Conservation (phyloP, 2,888 invertebrate species). For the Calephelis perditalis region DNA sequence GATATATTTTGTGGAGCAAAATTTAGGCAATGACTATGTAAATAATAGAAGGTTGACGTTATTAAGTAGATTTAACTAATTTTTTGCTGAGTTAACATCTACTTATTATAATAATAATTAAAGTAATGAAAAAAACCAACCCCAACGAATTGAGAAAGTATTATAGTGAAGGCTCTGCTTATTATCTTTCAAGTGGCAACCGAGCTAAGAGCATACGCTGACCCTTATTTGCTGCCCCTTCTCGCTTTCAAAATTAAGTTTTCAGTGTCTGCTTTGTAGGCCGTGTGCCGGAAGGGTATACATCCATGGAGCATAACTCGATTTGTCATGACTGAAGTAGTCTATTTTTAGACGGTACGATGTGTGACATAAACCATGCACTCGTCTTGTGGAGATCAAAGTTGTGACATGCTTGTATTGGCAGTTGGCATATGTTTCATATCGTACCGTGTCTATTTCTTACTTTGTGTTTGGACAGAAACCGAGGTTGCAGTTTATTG, state of each 20-base stretch:
- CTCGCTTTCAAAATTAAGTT: constrained; percentile 3
- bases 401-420: constrained; percentile 20
- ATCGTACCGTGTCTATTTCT: constrained; percentile 15
- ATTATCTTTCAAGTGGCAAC: neutral
- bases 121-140: no score
- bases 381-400: constrained; percentile 26
- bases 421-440: constrained; percentile 22
- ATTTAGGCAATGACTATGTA: no score
- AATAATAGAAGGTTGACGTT: no score
- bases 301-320: constrained; percentile 6
- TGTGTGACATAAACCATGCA: constrained; percentile 13
- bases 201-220: neutral
- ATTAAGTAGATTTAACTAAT: no score
- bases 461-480: neutral
- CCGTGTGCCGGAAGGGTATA: constrained; percentile 3
- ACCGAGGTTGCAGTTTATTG: neutral
- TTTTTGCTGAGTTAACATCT: no score
- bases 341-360: constrained; percentile 15
- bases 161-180: no score
- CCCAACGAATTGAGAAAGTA: no score
- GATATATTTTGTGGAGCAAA: no score
- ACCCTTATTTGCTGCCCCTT: neutral
- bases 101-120: no score
- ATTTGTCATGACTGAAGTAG: constrained; percentile 14
- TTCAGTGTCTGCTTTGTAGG: neutral